Base-by-base conservation (phyloP, 2,113 vertebrate genomes). In the Colistium nudipinnis region DNA sequence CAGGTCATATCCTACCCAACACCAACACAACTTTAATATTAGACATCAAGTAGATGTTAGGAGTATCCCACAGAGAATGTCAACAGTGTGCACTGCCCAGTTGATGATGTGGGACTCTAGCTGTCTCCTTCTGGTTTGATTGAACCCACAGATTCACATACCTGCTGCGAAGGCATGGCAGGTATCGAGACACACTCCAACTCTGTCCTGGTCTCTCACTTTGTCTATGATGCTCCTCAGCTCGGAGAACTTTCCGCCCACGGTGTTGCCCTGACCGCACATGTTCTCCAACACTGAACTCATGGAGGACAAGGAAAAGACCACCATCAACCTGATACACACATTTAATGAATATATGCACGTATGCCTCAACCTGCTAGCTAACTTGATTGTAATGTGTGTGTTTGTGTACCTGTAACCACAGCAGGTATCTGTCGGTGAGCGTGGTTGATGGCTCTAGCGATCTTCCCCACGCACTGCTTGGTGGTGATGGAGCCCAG, bases 161-260 rank as follows among this genome's bases (percentile, higher is more conserved):
- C 93, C 93, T 76, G 92, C 93, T 35, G 93, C 92, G 24, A 94
- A 94, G 25, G 93, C 93, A 49, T 94, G 93, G 68, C 93, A 94
- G 31, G 93, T 94, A 66, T 94, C 93, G 72, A 94, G 81, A 88
- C 93, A 94, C 54, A 94, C 90, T 20, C 91, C 92, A 0, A 92
- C 85, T 24, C 94, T 87, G 76, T 61, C 89, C 82, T 93, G 88
- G 76, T 94, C 93, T 45, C 78, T 85, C 66, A 94, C 90, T 64
- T 43, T 74, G 78, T 93, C 89, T 57, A 94, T 92, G 76, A 94
- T 93, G 74, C 79, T 78, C 80, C 64, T 90, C 45, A 94, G 88
- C 81, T 94, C 93, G 16, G 69, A 80, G 80, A 94, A 93, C 41
- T 87, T 82, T 0, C 93, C 92, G 0, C 93, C 93, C 43, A 94